phyloP scores from a whole-genome alignment of 2,113 vertebrate genomes.

The Neotoma lepida region DNA sequence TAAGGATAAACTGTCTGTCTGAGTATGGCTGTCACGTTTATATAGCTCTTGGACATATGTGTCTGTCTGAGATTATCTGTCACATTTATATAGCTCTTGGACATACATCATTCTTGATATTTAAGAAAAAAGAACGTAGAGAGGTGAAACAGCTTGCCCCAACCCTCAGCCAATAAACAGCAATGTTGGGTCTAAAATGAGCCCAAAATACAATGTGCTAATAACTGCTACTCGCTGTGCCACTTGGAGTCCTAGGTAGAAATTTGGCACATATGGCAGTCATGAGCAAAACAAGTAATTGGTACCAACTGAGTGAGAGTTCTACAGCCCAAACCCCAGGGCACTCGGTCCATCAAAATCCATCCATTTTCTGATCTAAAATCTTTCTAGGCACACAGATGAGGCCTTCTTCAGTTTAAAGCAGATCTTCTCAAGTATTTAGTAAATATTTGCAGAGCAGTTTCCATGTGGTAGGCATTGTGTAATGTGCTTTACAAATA shows the following conservation, averaged over 20 bases:
- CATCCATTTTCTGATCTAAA: conserved; percentile 41
- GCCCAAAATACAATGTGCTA: neutral
- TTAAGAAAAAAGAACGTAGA: conserved; percentile 6
- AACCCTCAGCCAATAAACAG: conserved; percentile 19
- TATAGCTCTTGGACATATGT: neutral
- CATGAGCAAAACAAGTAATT: neutral
- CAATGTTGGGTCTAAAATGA: neutral
- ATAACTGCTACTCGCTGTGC: conserved; percentile 24
- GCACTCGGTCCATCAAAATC: conserved; percentile 40
- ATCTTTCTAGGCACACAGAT: conserved; percentile 49
- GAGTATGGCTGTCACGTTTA: conserved; percentile 8
- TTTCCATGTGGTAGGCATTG: conserved; percentile 60
- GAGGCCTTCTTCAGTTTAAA: conserved; percentile 57
- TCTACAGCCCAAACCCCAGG: neutral
- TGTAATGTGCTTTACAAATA: conserved; percentile 69
- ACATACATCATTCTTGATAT: neutral
- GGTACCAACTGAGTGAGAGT: conserved; percentile 10
- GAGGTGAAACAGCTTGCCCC: neutral
- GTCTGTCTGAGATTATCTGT: neutral
- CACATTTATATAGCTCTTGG: conserved; percentile 1
- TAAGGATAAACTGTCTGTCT: conserved; percentile 39
- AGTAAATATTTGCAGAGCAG: conserved; percentile 60
- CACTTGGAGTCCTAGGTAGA: neutral
- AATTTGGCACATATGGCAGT: neutral
- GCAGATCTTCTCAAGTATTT: conserved; percentile 45